These are phyloP conservation scores for Heterohyrax brucei DNA, from an alignment of 2,797 vertebrate species.

Conservation along the genomic window DNA sequence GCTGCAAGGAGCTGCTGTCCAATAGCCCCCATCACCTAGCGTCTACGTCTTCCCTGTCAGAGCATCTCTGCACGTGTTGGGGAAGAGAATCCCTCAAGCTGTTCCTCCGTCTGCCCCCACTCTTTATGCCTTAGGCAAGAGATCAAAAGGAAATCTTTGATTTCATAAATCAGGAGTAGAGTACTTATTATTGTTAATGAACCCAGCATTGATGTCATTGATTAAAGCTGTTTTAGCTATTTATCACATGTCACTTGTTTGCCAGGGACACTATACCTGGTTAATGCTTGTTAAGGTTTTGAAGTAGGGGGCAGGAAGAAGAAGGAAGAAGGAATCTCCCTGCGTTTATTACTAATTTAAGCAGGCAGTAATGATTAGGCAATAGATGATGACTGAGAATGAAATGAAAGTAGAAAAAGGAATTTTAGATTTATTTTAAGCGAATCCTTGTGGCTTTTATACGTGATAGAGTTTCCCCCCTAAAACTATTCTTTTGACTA, in stretches of 20 bases:
- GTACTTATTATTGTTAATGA: conserved; percentile 80
- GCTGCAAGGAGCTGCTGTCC: background rate
- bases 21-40: fast-evolving
- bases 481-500: no score
- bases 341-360: background rate
- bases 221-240: conserved; percentile 71
- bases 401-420: conserved; percentile 59
- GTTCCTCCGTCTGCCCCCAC: background rate
- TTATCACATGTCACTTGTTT: conserved; percentile 76
- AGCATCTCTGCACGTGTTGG: background rate
- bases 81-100: background rate
- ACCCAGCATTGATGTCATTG: conserved; percentile 76
- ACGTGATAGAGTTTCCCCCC: no score
- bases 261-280: conserved; percentile 42
- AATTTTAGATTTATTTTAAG: conserved; percentile 23
- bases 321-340: background rate
- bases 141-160: conserved; percentile 70
- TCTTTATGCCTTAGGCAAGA: background rate
- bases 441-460: conserved; percentile 4
- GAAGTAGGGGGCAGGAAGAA: background rate
- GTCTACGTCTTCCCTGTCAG: background rate
- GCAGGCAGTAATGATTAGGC: conserved; percentile 21
- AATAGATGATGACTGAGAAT: background rate
- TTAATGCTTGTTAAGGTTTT: conserved; percentile 28
- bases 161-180: conserved; percentile 75